These are phyloP conservation scores for Epinotia ramella DNA, from an alignment of 2,888 invertebrate species.

Conservation along the genomic window DNA sequence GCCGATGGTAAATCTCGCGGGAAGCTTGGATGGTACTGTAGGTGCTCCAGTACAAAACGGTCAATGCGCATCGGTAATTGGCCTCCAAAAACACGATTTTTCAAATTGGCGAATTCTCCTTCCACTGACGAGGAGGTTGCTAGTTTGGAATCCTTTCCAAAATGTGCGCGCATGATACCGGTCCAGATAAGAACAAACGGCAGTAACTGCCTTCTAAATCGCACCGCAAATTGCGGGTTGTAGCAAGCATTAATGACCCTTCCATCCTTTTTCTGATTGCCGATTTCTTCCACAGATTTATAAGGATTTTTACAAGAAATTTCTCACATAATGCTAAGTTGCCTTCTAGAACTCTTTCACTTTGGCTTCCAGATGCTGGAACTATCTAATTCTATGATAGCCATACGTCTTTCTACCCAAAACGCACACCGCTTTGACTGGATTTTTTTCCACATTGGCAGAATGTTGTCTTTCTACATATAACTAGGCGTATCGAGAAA, in stretches of 20 bases:
- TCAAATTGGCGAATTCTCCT: conserved; percentile 27
- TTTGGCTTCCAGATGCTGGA: too few relatives aligned
- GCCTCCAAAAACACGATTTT: background rate
- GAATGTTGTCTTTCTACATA: too few relatives aligned
- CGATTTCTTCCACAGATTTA: background rate
- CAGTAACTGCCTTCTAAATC: conserved; percentile 14
- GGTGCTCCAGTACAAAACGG: conserved; percentile 13
- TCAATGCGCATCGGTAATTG: conserved; percentile 18
- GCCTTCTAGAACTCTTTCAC: too few relatives aligned
- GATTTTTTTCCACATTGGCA: too few relatives aligned
- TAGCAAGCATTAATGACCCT: conserved; percentile 13
- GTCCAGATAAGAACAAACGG: conserved; percentile 33
- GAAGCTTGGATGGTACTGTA: conserved; percentile 6
- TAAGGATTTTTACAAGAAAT: background rate
- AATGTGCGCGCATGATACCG: conserved; percentile 18
- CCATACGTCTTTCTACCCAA: too few relatives aligned
- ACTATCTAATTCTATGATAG: too few relatives aligned
- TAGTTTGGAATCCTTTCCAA: conserved; percentile 17
- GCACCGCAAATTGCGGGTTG: conserved; percentile 15
- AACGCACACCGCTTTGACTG: too few relatives aligned
- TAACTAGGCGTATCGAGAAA: too few relatives aligned
- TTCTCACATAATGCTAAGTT: too few relatives aligned
- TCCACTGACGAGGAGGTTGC: conserved; percentile 36
- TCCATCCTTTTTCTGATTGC: background rate
- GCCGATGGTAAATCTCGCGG: background rate